Base-by-base conservation (phyloP, 1,140 invertebrate genomes). In the Anagrus nilaparvatae region DNA sequence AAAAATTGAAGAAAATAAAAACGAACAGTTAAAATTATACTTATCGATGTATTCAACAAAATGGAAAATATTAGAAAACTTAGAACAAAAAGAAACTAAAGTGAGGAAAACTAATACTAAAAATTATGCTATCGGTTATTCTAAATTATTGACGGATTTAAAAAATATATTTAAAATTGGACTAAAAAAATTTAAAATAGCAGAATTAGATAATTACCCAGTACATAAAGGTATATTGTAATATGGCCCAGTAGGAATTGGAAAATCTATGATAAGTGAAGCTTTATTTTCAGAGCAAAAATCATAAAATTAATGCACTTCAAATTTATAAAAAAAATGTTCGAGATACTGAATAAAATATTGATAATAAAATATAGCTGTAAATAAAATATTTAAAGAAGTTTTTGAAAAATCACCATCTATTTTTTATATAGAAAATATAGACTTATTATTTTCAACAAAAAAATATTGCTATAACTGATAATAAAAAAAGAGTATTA, bases 241-340 rank as follows among this genome's bases (percentile, higher is more conserved):
- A 1, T 83, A 86, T 69, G 91, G 91, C 1, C 77, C 81, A 27
- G 76, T 79, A 10, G 91, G 91, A 12, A 86, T 86, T 41, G 91
- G 91, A 3, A 95, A 95, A 74, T 85, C 88, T 5, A 61, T 84
- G 41, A 75, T 94, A 42, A 80, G 81, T 33, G 75, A 84, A 59
- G 81, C 83, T 34, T 67, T 95, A 43, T 72, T 75, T 41, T 67
- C 67, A 5, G 55, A 69, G 52, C 9, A 57, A 73, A 43, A 67
- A 65, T 31, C 61, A 65, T 49, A 48, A 74, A 7, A 70, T 84
- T 9, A 75, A 75, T 57, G 73, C 77, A 23, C 72, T 76, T 12
- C 72, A 80, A 49, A 69, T 87, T 45, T 84, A 79, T 40, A 81
- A 74, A 45, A 84, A 82, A 63, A 74, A 73, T 54, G 75, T 78